A percentile compares a stretch with the other conserved stretches of the same genome.
These are phyloP conservation scores for Loripinus fragilis DNA, from an alignment of 2,888 invertebrate species.

Conservation along the genomic window DNA sequence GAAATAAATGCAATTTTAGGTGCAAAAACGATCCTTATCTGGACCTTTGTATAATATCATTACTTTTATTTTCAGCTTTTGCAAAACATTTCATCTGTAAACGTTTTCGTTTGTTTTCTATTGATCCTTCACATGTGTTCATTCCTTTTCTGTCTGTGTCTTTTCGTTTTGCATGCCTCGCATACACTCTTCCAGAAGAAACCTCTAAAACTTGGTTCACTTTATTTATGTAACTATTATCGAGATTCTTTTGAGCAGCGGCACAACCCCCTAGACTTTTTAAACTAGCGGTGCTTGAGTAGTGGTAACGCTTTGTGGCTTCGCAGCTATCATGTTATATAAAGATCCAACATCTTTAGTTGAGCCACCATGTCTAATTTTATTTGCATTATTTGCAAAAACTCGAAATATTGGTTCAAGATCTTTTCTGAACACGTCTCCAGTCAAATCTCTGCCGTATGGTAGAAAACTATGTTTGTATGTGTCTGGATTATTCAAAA, in stretches of 20 bases:
- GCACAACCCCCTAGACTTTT: too few relatives aligned
- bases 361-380: conserved; percentile 43
- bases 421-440: conserved; percentile 24
- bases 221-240: conserved; percentile 21
- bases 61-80: too few relatives aligned
- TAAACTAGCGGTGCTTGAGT: conserved; percentile 35
- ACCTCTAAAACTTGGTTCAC: conserved; percentile 23
- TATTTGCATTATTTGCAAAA: conserved; percentile 27
- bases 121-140: conserved; percentile 19
- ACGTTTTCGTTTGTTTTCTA: conserved; percentile 31
- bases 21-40: too few relatives aligned
- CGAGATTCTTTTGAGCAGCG: conserved; percentile 44
- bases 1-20: too few relatives aligned
- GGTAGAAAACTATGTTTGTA: conserved; percentile 29
- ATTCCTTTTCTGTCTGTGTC: conserved; percentile 36
- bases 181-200: conserved; percentile 37
- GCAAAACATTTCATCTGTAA: conserved; percentile 30
- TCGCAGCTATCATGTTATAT: too few relatives aligned
- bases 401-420: conserved; percentile 27
- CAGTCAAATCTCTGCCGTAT: conserved; percentile 30
- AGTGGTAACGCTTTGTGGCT: conserved; percentile 44
- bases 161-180: conserved; percentile 17
- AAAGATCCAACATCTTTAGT: conserved; percentile 51
- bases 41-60: not conserved
- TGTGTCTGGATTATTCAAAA: conserved; percentile 15